These are phyloP conservation scores for Papilio glaucus DNA, from an alignment of 1,140 invertebrate genomes.

Conservation along the genomic window DNA sequence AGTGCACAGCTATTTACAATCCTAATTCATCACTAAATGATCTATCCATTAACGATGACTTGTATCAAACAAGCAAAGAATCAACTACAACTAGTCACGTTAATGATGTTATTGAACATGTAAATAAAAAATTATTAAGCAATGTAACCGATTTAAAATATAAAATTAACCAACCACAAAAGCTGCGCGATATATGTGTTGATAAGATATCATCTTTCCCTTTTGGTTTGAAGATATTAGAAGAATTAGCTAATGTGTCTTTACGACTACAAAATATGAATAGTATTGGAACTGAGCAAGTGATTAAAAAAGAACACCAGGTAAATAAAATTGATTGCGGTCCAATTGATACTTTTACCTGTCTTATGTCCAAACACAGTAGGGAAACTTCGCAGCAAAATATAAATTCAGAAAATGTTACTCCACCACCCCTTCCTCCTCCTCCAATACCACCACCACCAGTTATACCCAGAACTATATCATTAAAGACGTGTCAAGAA, in stretches of 20 bases:
- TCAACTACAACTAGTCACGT: conserved; percentile 61
- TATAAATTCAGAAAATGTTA: conserved; percentile 35
- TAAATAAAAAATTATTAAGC: conserved; percentile 48
- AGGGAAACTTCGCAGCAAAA: conserved; percentile 5
- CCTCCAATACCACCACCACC: conserved; percentile 17
- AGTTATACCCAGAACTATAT: conserved; percentile 68
- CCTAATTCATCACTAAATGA: conserved; percentile 81
- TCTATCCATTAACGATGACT: conserved; percentile 75
- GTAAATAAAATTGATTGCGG: background rate
- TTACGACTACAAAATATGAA: conserved; percentile 83
- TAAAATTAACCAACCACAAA: conserved; percentile 48
- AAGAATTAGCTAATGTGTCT: conserved; percentile 87
- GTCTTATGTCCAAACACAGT: background rate
- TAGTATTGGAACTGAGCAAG: conserved; percentile 41
- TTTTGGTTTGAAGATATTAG: conserved; percentile 86
- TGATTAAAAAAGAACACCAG: conserved; percentile 25
- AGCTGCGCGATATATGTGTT: conserved; percentile 84
- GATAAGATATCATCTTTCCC: conserved; percentile 86
- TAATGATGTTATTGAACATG: conserved; percentile 70
- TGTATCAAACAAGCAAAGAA: conserved; percentile 42
- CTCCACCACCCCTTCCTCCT: background rate
- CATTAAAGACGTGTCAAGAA: conserved; percentile 69
- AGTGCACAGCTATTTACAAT: conserved; percentile 83
- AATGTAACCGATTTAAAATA: conserved; percentile 41
- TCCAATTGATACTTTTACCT: background rate